Base-by-base conservation (phyloP, 2,113 vertebrate species). In the Pseudopodoces humilis region DNA sequence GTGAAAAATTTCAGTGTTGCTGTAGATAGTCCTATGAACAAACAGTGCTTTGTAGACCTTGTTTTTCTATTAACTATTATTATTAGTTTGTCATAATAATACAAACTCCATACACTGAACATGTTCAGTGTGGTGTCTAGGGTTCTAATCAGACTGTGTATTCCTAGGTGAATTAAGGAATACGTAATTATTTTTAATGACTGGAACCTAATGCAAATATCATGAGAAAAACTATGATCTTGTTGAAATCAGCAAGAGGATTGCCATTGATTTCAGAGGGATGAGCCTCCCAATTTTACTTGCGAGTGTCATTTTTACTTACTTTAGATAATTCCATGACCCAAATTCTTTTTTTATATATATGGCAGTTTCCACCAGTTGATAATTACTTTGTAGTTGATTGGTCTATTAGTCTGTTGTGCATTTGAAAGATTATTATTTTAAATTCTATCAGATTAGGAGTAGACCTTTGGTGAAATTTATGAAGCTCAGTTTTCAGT, bases 401-500 rank as follows among this genome's bases (percentile, higher is more conserved):
- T 94, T 74, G 60, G 64, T 52, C 64, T 86, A 13, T 58, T 83
- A 63, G 58, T 72, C 50, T 80, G 37, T 14, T 2, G 1, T 75
- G 30, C 39, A 69, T 95, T 92, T 91, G 39, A 67, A 83, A 83
- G 55, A 62, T 35, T 70, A 28, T 74, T 84, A 74, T 94, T 92
- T 67, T 93, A 21, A 83, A 72, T 90, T 86, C 37, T 83, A n/a
- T 86, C 76, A 55, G 64, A 77, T 83, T 74, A 53, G 70, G 92
- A 56, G 41, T 65, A 90, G 59, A 85, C 70, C 65, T 92, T 49
- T 46, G 69, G 83, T 89, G 69, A 91, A 72, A 90, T 90, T 92
- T 83, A 86, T 53, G 70, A 91, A 93, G 90, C 67, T 96, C 78
- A 83, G 41, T 85, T 95, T 95, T 96, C 84, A 92, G 63, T 85